Evolutionary conservation across 2,888 invertebrate genomes (phyloP).

Genomic region (Nemotelus pantherinus): DNA sequence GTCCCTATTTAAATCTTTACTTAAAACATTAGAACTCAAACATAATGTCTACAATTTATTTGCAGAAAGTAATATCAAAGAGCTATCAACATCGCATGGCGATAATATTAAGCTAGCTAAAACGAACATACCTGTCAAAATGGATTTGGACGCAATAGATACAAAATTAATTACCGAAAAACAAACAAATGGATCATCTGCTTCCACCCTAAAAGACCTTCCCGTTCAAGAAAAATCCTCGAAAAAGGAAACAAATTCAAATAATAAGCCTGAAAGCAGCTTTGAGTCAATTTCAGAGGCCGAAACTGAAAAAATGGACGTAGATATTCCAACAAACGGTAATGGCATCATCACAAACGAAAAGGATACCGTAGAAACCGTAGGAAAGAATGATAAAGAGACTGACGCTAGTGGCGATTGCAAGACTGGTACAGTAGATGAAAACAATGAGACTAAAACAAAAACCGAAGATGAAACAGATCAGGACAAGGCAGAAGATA

Average conservation of each 20-base stretch:
- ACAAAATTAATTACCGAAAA: neutral
- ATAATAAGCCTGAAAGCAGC: neutral
- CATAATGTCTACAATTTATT: neutral
- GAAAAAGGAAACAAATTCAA: neutral
- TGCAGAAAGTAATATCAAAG: conserved; percentile 21
- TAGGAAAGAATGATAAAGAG: conserved; percentile 9
- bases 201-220: neutral
- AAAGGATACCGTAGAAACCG: neutral
- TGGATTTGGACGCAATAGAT: conserved; percentile 25
- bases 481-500: neutral
- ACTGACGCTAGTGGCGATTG: conserved; percentile 30
- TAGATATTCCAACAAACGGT: conserved; percentile 18
- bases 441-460: neutral
- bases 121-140: conserved; percentile 24
- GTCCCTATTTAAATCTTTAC: no score
- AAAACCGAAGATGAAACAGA: neutral
- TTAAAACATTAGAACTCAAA: no score
- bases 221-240: neutral
- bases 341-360: conserved; percentile 10
- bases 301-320: conserved; percentile 27
- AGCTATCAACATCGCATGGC: conserved; percentile 20
- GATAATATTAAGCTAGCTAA: conserved; percentile 16
- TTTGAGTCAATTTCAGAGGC: no score
- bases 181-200: conserved; percentile 27
- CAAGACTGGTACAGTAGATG: conserved; percentile 5